Conservation (phyloP, 2,888 invertebrate genomes). For the Orthonychiurus folsomi region DNA sequence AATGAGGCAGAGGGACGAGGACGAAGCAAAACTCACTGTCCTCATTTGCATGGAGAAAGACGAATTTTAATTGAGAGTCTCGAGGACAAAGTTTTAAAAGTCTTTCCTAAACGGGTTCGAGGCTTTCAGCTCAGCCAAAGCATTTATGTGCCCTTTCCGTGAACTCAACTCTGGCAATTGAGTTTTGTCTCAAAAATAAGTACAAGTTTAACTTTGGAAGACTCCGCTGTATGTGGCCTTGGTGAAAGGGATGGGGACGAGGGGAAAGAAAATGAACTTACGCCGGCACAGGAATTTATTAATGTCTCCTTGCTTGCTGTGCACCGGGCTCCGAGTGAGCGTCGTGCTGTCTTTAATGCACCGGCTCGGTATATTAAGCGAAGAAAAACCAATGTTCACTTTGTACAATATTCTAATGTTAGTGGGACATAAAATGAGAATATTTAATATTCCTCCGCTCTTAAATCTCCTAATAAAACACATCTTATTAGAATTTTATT, state of each 20-base stretch:
- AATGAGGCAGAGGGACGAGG: neutral
- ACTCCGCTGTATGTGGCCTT: too few species aligned
- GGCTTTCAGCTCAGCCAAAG: neutral
- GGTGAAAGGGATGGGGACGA: constrained; percentile 3
- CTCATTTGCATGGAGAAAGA: constrained; percentile 27
- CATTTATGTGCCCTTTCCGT: neutral
- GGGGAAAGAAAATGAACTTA: neutral
- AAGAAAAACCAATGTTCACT: neutral
- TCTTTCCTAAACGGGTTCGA: too few species aligned
- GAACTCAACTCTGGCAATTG: neutral
- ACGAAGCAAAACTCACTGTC: neutral
- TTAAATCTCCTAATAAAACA: neutral
- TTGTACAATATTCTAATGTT: neutral
- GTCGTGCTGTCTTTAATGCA: neutral
- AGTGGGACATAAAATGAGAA: neutral
- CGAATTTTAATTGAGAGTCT: constrained; percentile 29
- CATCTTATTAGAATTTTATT: neutral
- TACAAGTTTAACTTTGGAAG: constrained; percentile 2
- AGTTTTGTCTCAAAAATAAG: neutral
- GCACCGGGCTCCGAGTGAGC: too few species aligned
- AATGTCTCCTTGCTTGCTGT: too few species aligned
- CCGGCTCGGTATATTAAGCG: neutral
- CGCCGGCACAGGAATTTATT: neutral
- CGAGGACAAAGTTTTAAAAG: constrained; percentile 23
- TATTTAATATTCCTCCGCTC: neutral